Base-by-base conservation (phyloP, 2,113 vertebrate species). In the Dromas ardeola region DNA sequence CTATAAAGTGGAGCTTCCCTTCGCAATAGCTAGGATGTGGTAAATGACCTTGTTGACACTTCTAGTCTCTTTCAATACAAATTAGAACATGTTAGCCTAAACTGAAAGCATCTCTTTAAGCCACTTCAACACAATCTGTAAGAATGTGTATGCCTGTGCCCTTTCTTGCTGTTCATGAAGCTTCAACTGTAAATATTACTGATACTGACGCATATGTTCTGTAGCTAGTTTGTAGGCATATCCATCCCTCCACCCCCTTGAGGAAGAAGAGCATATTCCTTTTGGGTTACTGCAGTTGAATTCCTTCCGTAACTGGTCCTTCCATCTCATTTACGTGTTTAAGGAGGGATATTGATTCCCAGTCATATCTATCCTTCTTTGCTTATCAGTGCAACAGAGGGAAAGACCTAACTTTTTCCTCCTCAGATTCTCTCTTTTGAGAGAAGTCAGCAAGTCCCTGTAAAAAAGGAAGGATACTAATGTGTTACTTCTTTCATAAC, bases 61-160 rank as follows among this genome's bases (percentile, higher is more conserved):
- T 74, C n/a, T 77, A 94, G 86, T 87, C 91, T 95, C 89, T 91
- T 86, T 96, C 89, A 87, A 34, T 96, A 87, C 73, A 76, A 96
- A 95, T 96, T 95, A 95, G 69, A 95, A 96, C 26, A 95, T 91
- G 93, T 85, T 93, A 97, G 93, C 62, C 86, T 87, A 96, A 95
- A 95, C 95, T 89, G 91, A 96, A 96, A 93, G 79, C 61, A 91
- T 86, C 69, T 96, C 93, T 96, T 88, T 74, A 66, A 96, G 80
- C 45, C 91, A 81, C 63, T 97, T 95, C 86, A 91, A 66, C 91
- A 89, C 94, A 96, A 93, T 96, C 93, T 97, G 96, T 91, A 96
- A 36, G 72, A 94, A 89, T 86, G 92, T 92, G 80, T 50, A 43
- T 92, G 45, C 78, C 79, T 94, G 65, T 95, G 94, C 88, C 88